These are phyloP conservation scores for Drosophila kikkawai DNA, from an alignment of 1,140 invertebrate species.

Conservation along the genomic window DNA sequence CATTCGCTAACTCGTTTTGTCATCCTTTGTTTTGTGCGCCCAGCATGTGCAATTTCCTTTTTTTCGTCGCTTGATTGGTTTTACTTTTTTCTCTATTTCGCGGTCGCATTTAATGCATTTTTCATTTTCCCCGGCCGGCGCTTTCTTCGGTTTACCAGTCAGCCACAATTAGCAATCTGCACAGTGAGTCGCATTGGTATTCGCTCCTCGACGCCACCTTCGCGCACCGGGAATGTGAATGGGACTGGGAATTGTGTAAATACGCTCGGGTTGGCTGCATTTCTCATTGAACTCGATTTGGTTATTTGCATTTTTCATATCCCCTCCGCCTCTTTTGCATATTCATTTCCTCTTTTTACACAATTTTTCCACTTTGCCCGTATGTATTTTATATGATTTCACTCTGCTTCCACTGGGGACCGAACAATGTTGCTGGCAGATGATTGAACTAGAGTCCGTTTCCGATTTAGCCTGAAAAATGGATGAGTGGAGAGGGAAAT, in stretches of 20 bases:
- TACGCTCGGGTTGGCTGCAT: slow-evolving; percentile 62
- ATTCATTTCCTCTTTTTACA: slow-evolving; percentile 73
- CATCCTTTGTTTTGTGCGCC: slow-evolving; percentile 28
- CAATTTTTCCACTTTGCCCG: slow-evolving; percentile 58
- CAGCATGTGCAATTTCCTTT: slow-evolving; percentile 66
- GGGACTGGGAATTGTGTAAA: slow-evolving; percentile 46
- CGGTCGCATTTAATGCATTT: slow-evolving; percentile 77
- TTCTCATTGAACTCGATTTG: slow-evolving; percentile 73
- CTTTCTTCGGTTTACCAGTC: slow-evolving; percentile 50
- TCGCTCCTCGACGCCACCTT: slow-evolving; percentile 15
- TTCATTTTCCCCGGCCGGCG: slow-evolving; percentile 47
- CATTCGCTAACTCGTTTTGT: slow-evolving; percentile 58
- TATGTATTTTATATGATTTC: slow-evolving; percentile 56
- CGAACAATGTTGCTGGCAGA: slow-evolving; percentile 25
- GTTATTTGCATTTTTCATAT: slow-evolving; percentile 83
- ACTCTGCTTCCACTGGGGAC: slow-evolving; percentile 10
- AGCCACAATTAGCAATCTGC: slow-evolving; percentile 69
- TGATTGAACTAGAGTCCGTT: slow-evolving; percentile 34
- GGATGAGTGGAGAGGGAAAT: slow-evolving; percentile 8
- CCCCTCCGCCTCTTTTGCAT: slow-evolving; percentile 74
- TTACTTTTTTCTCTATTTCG: slow-evolving; percentile 64
- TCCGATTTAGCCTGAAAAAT: slow-evolving; percentile 34
- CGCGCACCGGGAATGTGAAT: slow-evolving; percentile 6
- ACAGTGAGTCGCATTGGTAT: slow-evolving; percentile 65
- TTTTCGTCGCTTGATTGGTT: slow-evolving; percentile 46